Percentiles rank a stretch among this genome's conserved stretches.
Conservation (phyloP, 2,113 vertebrate species). For the Cepphus grylle region DNA sequence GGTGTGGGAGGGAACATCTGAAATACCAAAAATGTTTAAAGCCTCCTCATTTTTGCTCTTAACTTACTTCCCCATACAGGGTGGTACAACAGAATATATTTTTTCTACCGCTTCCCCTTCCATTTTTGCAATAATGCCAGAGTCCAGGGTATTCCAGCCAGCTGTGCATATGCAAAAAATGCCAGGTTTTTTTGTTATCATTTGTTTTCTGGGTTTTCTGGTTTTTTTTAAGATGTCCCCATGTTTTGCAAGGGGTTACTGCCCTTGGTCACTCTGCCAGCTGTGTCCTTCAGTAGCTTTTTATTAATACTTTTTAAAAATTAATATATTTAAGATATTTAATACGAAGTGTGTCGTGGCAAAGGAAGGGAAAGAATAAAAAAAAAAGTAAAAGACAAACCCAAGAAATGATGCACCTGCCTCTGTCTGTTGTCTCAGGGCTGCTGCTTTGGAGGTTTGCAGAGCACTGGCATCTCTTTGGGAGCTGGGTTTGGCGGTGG, state of each 20-base stretch:
- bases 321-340: slow-evolving; percentile 87
- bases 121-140: background rate
- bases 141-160: background rate
- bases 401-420: background rate
- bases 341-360: slow-evolving; percentile 50
- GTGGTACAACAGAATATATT: background rate
- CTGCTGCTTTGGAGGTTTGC: background rate
- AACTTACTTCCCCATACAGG: background rate
- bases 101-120: slow-evolving; percentile 44
- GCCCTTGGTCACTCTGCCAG: slow-evolving; percentile 27
- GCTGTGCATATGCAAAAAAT: background rate
- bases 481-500: background rate
- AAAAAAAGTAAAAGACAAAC: background rate
- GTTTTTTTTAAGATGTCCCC: background rate
- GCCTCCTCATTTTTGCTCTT: slow-evolving; percentile 15
- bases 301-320: slow-evolving; percentile 76
- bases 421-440: background rate
- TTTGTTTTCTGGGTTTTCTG: slow-evolving; percentile 3
- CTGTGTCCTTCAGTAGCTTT: slow-evolving; percentile 55
- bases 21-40: slow-evolving; percentile 53
- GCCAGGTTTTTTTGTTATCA: background rate
- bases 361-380: slow-evolving; percentile 52
- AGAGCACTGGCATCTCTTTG: fast-evolving
- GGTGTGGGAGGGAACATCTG: background rate
- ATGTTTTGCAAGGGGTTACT: background rate